Evolutionary conservation across 2,113 vertebrate genomes (phyloP).

Genomic region (Notiomystis cincta): DNA sequence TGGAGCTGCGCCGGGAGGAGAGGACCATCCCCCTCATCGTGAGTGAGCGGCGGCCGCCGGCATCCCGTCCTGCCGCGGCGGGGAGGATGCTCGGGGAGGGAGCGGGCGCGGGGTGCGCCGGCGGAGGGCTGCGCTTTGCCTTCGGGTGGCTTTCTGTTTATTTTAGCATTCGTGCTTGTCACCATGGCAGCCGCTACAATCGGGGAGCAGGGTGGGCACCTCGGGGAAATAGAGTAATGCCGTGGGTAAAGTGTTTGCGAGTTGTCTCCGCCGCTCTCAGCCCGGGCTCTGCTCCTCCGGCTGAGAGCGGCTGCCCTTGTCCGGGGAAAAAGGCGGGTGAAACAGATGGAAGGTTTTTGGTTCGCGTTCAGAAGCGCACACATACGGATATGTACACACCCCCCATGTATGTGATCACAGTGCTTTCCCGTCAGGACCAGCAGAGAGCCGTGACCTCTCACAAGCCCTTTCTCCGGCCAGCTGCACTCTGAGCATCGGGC

Average conservation of each 20-base stretch:
- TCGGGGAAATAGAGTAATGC: neutral
- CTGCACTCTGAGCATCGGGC: neutral
- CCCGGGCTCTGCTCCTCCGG: neutral
- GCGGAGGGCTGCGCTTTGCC: neutral
- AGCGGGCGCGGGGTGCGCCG: neutral
- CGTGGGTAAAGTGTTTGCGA: neutral
- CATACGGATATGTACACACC: too few species aligned
- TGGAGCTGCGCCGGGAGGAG: conserved; percentile 87
- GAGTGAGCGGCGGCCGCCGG: conserved; percentile 64
- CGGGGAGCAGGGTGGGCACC: neutral
- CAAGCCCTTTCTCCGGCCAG: neutral
- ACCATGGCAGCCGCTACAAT: conserved; percentile 72
- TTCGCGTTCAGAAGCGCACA: neutral
- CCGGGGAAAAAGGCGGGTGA: neutral
- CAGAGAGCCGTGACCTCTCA: neutral
- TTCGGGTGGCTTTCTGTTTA: conserved; percentile 40
- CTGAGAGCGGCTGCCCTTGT: neutral
- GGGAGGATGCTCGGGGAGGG: conserved; percentile 21
- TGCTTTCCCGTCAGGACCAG: neutral
- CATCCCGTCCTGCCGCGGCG: conserved; percentile 42
- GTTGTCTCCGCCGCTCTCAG: neutral
- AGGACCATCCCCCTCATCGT: conserved; percentile 88
- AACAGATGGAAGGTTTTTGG: neutral
- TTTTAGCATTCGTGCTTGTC: conserved; percentile 60
- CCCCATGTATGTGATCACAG: rapidly evolving